Percentiles rank a stretch among this genome's conserved stretches.
Conservation (phyloP, 1,140 invertebrate genomes). For the Temnothorax longispinosus region DNA sequence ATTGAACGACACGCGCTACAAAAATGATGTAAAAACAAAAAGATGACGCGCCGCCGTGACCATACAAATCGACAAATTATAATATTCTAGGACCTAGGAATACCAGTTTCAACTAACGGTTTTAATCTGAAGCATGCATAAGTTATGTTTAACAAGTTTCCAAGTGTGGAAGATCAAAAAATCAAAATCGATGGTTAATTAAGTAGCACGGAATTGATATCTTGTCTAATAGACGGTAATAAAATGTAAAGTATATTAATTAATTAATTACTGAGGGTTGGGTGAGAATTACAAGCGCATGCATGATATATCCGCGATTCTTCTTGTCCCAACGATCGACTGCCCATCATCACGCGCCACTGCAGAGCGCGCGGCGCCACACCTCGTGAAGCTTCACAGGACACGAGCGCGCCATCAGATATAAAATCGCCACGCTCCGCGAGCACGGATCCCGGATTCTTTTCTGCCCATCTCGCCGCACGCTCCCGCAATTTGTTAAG, state of each 20-base stretch:
- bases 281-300: not conserved
- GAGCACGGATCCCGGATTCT: slow-evolving; percentile 51
- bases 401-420: slow-evolving; percentile 59
- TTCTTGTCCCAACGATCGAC: not conserved
- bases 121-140: not conserved
- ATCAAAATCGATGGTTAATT: not conserved
- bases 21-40: slow-evolving; percentile 3
- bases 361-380: slow-evolving; percentile 43
- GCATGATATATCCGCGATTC: not conserved
- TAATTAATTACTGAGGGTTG: slow-evolving; percentile 1
- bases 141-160: slow-evolving; percentile 10
- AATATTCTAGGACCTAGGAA: not conserved
- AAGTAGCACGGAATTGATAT: not conserved
- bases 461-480: slow-evolving; percentile 49
- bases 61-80: not conserved
- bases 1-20: not conserved
- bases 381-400: slow-evolving; percentile 59
- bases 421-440: slow-evolving; percentile 54
- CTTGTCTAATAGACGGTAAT: not conserved
- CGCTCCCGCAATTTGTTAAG: slow-evolving; percentile 56
- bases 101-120: slow-evolving; percentile 32
- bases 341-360: slow-evolving; percentile 28
- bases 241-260: slow-evolving; percentile 11
- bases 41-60: not conserved
- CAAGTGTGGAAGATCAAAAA: not conserved